Percentiles rank a stretch among this genome's conserved stretches.
These are phyloP conservation scores for Andrena bicolor DNA, from an alignment of 2,888 invertebrate species.

Conservation along the genomic window DNA sequence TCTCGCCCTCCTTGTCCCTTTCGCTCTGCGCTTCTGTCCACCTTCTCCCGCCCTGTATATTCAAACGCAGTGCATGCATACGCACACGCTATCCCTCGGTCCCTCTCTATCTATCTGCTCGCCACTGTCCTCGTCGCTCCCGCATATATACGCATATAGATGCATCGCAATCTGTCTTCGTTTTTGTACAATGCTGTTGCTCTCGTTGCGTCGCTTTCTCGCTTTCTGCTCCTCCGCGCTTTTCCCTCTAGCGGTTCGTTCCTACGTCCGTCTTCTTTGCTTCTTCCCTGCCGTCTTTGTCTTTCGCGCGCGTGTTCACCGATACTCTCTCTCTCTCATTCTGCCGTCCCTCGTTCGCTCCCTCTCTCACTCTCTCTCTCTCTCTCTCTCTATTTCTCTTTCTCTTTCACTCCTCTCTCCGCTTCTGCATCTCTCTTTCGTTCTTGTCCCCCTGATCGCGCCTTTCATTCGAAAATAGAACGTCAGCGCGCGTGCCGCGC, in stretches of 20 bases:
- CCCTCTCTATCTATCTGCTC: not conserved
- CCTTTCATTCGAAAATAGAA: conserved; percentile 83
- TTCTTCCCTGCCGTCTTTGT: conserved; percentile 54
- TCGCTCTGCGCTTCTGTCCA: conserved; percentile 27
- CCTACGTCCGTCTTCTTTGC: conserved; percentile 55
- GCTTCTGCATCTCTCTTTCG: conserved; percentile 41
- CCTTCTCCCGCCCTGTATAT: conserved; percentile 40
- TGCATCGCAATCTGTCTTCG: conserved; percentile 54
- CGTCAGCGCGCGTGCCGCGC: conserved; percentile 78
- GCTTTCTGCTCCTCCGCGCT: conserved; percentile 51
- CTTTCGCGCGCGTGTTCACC: conserved; percentile 23
- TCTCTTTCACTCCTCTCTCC: conserved; percentile 29
- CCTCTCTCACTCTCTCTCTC: conserved; percentile 10
- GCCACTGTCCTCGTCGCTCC: conserved; percentile 16
- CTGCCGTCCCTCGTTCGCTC: not conserved
- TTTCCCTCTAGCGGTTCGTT: conserved; percentile 61
- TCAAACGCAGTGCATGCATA: conserved; percentile 30
- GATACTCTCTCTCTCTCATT: conserved; percentile 18
- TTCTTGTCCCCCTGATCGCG: conserved; percentile 74
- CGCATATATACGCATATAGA: conserved; percentile 28
- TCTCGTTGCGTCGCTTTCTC: conserved; percentile 58
- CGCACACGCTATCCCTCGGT: conserved; percentile 14
- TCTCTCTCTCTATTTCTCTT: conserved; percentile 16
- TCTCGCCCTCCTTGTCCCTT: conserved; percentile 47
- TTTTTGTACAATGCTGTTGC: conserved; percentile 55